Base-by-base conservation (phyloP, 23 tunicate genomes). In the Botrylloides violaceus region DNA sequence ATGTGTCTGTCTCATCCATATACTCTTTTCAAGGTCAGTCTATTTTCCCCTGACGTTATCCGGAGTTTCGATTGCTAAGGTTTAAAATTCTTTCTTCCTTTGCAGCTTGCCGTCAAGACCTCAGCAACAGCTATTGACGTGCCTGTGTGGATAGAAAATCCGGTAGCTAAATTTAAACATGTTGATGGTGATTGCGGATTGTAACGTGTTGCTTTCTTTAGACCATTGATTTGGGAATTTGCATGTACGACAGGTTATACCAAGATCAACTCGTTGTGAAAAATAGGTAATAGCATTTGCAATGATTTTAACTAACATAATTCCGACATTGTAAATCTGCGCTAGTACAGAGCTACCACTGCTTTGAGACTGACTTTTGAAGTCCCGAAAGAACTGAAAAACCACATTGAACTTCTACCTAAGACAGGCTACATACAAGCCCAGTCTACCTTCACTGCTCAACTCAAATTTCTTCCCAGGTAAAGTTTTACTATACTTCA, bases 361-460 rank as follows among this genome's bases (percentile, higher is more conserved):
- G 97, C 97, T 0, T 64, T 90, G 18, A 66, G 86, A 26, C 70
- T 90, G 0, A 80, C 74, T 59, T 83, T 90, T 70, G 92, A 90
- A 73, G 97, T 90, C 35, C 97, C 97, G 33, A 79, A 83, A 59
- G 81, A 90, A 38, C 78, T 90, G 55, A 72, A 75, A 49, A 75
- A 75, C 32, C 97, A 90, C 78, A 70, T 90, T 24, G 97, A 90
- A 43, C 77, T 90, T 48, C 73, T 90, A 25, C 97, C 97, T 1
- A 90, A 83, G 61, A 90, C 89, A 39, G 97, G 97, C 4, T 90
- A 84, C 81, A 79, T 90, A 20, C 97, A 90, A 71, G 97, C 90
- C 7, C 77, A 79, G 37, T 82, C 88, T 12, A 83, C 79, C 7
- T 90, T 90, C 47, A 85, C 88, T 15, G 97, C 90, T 48, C 97